phyloP scores from a whole-genome alignment of 64 coral and sea anemone species.

The Montipora efflorescens region DNA sequence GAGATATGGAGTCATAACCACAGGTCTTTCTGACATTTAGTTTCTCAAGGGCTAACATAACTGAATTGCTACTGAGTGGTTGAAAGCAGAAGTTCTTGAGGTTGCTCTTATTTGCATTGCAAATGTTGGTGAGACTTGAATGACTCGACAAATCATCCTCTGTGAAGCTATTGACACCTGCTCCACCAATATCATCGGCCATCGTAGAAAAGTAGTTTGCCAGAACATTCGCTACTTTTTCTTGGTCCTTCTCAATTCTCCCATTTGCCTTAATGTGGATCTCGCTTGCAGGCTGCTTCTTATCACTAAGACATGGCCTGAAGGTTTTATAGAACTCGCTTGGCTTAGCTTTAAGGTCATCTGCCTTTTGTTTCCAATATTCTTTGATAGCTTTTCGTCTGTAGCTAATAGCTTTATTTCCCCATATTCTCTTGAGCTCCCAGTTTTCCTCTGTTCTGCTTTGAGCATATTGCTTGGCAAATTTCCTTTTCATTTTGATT shows the following conservation, averaged over 20 bases:
- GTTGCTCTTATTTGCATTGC: conserved; percentile 39
- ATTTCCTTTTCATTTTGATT: too few relatives aligned
- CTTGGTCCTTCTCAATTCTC: conserved; percentile 39
- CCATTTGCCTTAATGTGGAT: conserved; percentile 12
- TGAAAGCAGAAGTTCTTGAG: too few relatives aligned
- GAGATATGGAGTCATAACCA: too few relatives aligned
- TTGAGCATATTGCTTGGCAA: too few relatives aligned
- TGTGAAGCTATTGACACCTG: conserved; percentile 57
- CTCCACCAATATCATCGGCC: conserved; percentile 51
- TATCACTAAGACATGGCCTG: conserved; percentile 49
- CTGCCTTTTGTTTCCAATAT: too few relatives aligned
- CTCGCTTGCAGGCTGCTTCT: conserved; percentile 2
- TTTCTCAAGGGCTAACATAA: too few relatives aligned
- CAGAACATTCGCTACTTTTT: conserved; percentile 42
- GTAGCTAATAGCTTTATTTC: too few relatives aligned
- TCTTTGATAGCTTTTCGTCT: too few relatives aligned
- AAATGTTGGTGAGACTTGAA: conserved; percentile 32
- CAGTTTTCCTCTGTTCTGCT: too few relatives aligned
- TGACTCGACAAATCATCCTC: conserved; percentile 28
- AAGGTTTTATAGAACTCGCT: conserved; percentile 48
- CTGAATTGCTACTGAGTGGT: too few relatives aligned
- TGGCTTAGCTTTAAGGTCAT: conserved; percentile 54
- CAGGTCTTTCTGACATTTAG: too few relatives aligned
- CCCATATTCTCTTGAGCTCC: too few relatives aligned
- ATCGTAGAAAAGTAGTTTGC: conserved; percentile 49